phyloP scores from a whole-genome alignment of 2,797 vertebrate species.

The Pseudomugil tenellus region DNA sequence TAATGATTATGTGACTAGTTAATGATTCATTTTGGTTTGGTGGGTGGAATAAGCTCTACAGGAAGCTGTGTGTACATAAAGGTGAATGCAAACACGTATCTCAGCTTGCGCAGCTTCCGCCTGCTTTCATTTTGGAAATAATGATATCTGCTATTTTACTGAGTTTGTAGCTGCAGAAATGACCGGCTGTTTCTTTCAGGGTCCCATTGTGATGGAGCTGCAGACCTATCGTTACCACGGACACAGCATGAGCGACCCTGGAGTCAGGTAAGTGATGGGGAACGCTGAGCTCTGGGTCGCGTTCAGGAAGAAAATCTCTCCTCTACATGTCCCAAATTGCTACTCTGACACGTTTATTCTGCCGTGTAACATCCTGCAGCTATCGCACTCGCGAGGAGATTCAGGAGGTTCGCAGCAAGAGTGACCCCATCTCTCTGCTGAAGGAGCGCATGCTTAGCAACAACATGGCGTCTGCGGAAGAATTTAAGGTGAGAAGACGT shows the following conservation, averaged over 20 bases:
- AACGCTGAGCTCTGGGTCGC: neutral
- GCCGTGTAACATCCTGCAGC: conserved; percentile 66
- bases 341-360: neutral
- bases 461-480: conserved; percentile 88
- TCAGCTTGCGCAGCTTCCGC: neutral
- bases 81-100: too few species aligned
- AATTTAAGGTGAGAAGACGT: conserved; percentile 86
- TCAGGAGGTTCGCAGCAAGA: conserved; percentile 91
- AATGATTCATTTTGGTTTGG: too few species aligned
- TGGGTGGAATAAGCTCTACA: too few species aligned
- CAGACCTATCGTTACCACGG: conserved; percentile 97
- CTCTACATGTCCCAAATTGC: neutral
- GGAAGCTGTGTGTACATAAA: too few species aligned
- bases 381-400: conserved; percentile 94
- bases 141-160: too few species aligned
- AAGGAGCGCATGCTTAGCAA: conserved; percentile 89
- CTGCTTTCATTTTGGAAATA: too few species aligned
- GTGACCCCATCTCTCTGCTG: conserved; percentile 91
- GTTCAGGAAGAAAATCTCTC: neutral
- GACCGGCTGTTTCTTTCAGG: conserved; percentile 75
- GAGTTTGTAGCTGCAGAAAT: conserved; percentile 35
- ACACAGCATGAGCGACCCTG: conserved; percentile 97
- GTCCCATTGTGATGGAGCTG: conserved; percentile 94
- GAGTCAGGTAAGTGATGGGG: conserved; percentile 86
- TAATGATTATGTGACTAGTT: too few species aligned